A percentile compares a stretch with the other conserved stretches of the same genome.
phyloP scores from a whole-genome alignment of 1,140 invertebrate genomes.

The Charaxes varanes region DNA sequence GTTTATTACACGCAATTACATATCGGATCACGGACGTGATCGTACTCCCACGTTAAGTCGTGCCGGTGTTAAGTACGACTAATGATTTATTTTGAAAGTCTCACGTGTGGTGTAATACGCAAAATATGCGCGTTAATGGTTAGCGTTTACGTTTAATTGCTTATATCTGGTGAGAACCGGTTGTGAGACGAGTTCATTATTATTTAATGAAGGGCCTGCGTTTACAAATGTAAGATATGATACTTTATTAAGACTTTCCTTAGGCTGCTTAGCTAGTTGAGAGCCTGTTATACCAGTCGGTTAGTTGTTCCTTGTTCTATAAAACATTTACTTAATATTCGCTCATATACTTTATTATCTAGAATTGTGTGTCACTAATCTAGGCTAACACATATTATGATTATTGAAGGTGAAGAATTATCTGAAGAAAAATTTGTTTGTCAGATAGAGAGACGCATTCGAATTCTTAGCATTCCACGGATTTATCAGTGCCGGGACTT shows the following conservation, averaged over 20 bases:
- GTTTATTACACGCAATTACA: slow-evolving; percentile 21
- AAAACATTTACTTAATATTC: no score
- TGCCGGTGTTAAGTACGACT: slow-evolving; percentile 27
- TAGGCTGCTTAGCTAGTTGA: no score
- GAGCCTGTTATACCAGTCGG: no score
- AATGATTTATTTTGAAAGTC: slow-evolving; percentile 51
- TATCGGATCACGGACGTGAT: slow-evolving; percentile 29
- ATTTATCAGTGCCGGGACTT: no score
- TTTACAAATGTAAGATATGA: background rate
- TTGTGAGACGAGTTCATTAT: background rate
- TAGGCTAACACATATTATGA: no score
- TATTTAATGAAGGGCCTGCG: background rate
- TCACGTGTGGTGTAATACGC: slow-evolving; percentile 18
- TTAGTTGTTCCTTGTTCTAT: no score
- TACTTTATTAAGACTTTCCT: background rate
- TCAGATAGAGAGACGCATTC: no score
- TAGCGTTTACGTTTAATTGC: background rate
- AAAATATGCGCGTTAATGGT: background rate
- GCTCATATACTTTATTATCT: no score
- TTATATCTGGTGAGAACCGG: background rate
- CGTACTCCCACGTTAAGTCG: slow-evolving; percentile 37
- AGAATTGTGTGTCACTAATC: no score
- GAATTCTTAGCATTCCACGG: no score
- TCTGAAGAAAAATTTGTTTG: no score
- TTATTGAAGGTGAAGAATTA: no score